These are phyloP conservation scores for Oppia nitens DNA, from an alignment of 1,140 invertebrate species.

Conservation along the genomic window DNA sequence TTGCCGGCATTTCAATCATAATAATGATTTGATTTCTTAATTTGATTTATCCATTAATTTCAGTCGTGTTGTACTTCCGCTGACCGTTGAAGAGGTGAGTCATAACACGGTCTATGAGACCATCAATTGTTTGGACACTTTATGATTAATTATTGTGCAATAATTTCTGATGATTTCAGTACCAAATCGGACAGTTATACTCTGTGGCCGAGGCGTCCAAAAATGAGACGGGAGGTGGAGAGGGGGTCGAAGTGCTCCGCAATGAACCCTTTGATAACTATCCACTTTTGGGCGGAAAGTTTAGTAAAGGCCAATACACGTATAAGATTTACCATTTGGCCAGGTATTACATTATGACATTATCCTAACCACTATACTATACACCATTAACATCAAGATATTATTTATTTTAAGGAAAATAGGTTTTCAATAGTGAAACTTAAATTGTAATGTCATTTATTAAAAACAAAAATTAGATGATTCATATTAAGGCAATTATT, in stretches of 20 bases:
- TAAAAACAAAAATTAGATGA: too few species aligned
- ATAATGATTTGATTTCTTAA: too few species aligned
- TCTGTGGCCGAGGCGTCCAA: constrained; percentile 97
- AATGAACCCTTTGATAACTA: constrained; percentile 84
- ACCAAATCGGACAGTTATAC: constrained; percentile 94
- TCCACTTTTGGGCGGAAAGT: constrained; percentile 73
- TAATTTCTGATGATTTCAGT: constrained; percentile 41
- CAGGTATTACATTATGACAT: too few species aligned
- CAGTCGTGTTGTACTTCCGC: constrained; percentile 38
- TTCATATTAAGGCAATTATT: too few species aligned
- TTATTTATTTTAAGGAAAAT: too few species aligned
- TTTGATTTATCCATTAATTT: constrained; percentile 26
- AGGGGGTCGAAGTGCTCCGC: constrained; percentile 94
- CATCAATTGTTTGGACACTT: constrained; percentile 3
- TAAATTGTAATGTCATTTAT: too few species aligned
- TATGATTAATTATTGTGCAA: constrained; percentile 11
- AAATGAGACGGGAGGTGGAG: constrained; percentile 97
- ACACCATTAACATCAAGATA: too few species aligned
- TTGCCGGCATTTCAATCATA: too few species aligned
- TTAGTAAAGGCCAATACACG: constrained; percentile 90
- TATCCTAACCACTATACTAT: too few species aligned
- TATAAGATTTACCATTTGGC: constrained; percentile 99
- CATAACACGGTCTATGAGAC: too few species aligned
- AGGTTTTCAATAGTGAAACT: too few species aligned
- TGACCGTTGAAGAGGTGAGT: constrained; percentile 40